Evolutionary conservation across 2,888 invertebrate genomes (phyloP).

Genomic region (Mantis religiosa): DNA sequence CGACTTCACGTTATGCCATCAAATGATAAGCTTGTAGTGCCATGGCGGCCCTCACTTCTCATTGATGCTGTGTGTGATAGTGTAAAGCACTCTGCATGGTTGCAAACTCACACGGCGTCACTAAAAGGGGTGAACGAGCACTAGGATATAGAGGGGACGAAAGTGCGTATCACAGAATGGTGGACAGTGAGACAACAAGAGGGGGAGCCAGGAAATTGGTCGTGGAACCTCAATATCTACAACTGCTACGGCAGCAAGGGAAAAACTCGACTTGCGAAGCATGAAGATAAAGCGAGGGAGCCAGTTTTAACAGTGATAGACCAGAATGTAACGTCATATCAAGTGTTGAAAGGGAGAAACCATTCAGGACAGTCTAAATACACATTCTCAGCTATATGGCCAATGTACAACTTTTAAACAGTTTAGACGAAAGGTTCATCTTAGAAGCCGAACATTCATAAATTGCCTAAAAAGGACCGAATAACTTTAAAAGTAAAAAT

Average conservation of each 20-base stretch:
- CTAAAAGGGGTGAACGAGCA: too few relatives aligned
- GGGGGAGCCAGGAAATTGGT: neutral
- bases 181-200: neutral
- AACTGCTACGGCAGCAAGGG: neutral
- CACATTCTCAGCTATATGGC: too few relatives aligned
- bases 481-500: too few relatives aligned
- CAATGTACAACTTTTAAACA: too few relatives aligned
- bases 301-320: neutral
- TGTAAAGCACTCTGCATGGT: neutral
- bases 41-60: neutral
- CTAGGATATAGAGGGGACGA: too few relatives aligned
- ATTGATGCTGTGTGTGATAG: neutral
- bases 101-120: too few relatives aligned
- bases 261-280: neutral
- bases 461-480: too few relatives aligned
- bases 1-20: neutral
- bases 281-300: neutral
- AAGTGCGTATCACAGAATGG: too few relatives aligned
- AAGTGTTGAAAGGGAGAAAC: too few relatives aligned
- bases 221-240: neutral
- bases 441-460: too few relatives aligned
- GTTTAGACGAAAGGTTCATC: too few relatives aligned
- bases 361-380: neutral
- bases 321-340: neutral
- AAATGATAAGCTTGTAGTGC: neutral